Base-by-base conservation (phyloP, 30 jellyfish, hydroid and myxozoan species). In the Morbakka virulenta region DNA sequence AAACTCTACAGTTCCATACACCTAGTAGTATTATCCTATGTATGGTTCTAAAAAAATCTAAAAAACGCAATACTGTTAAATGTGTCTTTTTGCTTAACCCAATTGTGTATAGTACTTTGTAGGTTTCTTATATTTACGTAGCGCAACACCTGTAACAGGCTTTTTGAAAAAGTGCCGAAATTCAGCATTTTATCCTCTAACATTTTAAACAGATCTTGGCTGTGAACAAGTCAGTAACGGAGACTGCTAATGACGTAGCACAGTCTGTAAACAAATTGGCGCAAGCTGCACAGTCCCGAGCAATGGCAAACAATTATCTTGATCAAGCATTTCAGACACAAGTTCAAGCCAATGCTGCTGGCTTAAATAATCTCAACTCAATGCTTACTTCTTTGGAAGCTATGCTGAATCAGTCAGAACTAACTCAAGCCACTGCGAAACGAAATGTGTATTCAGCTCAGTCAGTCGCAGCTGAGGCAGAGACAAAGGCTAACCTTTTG, bases 301-400 rank as follows among this genome's bases (percentile, higher is more conserved):
- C 98, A 14, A 81, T 73, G 17, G 95, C 89, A 41, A 36, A 79
- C 50, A 32, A 62, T 1, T 84, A 52, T 67, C 85, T 91, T 4
- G 95, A 81, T 52, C 33, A 62, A 0, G 63, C 71, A 0, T 91
- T 67, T 79, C 84, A 91, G 48, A 80, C 98, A 3, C 73, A 87
- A 17, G 79, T 84, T 67, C 78, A 78, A 3, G 89, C 98, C 21
- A 91, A 91, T 74, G 84, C 98, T 27, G 83, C 21, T 28, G 96
- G 84, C 32, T 81, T 91, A 63, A 77, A 74, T 61, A 27, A 77
- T 30, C 74, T 91, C 28, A 95, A 84, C 29, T 82, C 67, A 52
- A 72, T 91, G 30, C 91, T 91, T 0, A 82, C 80, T 32, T 23
- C 87, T 32, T 36, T 77, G 26, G 62, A 85, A 34, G 14, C 50